Evolutionary conservation across 2,797 vertebrate genomes (phyloP), one percentile per base, ranked within the genome.

Genomic region (Garrulus glandarius): DNA sequence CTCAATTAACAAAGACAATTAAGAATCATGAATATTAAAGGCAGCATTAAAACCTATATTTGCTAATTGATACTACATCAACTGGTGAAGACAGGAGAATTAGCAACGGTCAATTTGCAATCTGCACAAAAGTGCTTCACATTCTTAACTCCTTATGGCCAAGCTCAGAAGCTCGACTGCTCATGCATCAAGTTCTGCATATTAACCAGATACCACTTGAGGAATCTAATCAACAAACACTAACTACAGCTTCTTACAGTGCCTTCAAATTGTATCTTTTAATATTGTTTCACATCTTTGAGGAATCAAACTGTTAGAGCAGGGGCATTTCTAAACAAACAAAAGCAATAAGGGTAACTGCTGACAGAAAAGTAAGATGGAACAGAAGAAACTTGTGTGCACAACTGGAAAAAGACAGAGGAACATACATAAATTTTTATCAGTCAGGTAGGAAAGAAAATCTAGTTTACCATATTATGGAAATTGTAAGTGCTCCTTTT

Each of bases 11-110:
- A 97, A 90, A 96, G 93, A 81, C 89, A 97, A 97, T 95, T 97
- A 98, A 84, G 97, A 97, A 96, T 94, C 94, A 94, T 97, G 88
- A 96, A 97, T 97, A 97, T 97, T 97, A 93, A 97, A 97, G 41
- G 76, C 64, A 97, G 77, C 82, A 95, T 93, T 96, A 86, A 97
- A 95, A 95, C 89, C 71, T 95, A 64, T 97, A 97, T 90, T 96
- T 96, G 50, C 60, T 96, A 97, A 98, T 95, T 91, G 92, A 92
- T 88, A 95, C 78, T 95, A 95, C 94, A 95, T 94, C 93, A 97
- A 79, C 74, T 87, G 34, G 30, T 74, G 83, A 94, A 81, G 93
- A 82, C 89, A 95, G 86, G 74, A 92, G 74, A 96, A 95, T 61
- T 87, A 95, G 81, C 77, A 95, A 61, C 24, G 92, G 77, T 39